These are phyloP conservation scores for Heptranchias perlo DNA, from an alignment of 2,113 vertebrate species.

Conservation along the genomic window DNA sequence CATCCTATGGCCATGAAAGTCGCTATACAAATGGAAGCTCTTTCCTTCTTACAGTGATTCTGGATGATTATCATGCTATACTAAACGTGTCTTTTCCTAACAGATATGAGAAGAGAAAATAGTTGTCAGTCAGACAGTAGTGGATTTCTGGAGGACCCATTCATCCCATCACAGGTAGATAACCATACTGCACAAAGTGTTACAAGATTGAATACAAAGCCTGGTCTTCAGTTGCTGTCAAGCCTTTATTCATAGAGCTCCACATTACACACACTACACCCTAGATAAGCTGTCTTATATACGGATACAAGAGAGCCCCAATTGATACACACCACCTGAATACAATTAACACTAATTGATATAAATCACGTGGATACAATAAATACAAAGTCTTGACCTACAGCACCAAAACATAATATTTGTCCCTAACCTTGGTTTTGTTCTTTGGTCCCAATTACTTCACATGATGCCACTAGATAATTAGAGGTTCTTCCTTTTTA, in stretches of 20 bases:
- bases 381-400: neutral
- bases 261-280: no score
- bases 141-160: slow-evolving; percentile 67
- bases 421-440: neutral
- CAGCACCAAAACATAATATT: neutral
- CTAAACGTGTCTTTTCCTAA: neutral
- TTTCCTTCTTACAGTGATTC: no score
- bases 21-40: neutral
- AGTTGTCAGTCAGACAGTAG: slow-evolving; percentile 75
- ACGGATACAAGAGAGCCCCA: no score
- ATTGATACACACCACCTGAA: no score
- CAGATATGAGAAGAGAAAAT: slow-evolving; percentile 56
- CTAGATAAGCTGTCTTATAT: no score
- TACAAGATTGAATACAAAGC: no score
- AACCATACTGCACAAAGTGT: neutral
- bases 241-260: no score
- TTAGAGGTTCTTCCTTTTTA: neutral
- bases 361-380: no score
- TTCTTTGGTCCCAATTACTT: neutral
- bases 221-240: no score
- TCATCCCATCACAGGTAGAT: slow-evolving; percentile 49
- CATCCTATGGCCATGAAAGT: neutral
- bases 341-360: no score
- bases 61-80: neutral
- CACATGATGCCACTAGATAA: neutral